A percentile compares a stretch with the other conserved stretches of the same genome.
Conservation (phyloP, 2,113 vertebrate species). For the Hemiscyllium ocellatum region DNA sequence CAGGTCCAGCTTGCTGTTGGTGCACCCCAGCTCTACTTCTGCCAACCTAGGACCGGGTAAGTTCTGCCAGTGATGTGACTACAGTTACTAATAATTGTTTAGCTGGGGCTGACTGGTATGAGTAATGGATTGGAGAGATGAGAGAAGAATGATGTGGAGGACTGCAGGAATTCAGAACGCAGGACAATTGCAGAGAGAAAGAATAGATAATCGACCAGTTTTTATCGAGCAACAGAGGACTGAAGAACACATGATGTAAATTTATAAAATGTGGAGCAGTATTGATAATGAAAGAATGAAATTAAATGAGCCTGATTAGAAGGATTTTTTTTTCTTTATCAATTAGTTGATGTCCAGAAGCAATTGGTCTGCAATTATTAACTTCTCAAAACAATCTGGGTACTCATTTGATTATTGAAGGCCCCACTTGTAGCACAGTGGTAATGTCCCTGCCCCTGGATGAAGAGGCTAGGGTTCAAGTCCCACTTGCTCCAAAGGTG, state of each 20-base stretch:
- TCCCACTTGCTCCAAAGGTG: too few relatives aligned
- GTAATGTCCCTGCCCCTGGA: too few relatives aligned
- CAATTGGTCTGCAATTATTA: neutral
- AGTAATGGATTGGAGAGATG: neutral
- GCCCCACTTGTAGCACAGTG: too few relatives aligned
- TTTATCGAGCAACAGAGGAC: neutral
- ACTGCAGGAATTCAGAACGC: neutral
- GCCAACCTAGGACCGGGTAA: too few relatives aligned
- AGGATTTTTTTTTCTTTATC: neutral
- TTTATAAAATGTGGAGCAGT: neutral
- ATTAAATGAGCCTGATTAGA: neutral
- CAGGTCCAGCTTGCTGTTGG: too few relatives aligned
- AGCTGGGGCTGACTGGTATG: neutral
- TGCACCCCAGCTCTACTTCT: too few relatives aligned
- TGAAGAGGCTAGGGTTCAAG: too few relatives aligned
- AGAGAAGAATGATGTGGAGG: neutral
- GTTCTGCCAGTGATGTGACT: neutral
- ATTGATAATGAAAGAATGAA: neutral
- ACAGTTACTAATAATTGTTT: neutral
- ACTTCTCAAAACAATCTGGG: neutral
- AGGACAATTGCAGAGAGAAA: neutral
- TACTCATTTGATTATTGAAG: neutral
- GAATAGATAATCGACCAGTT: neutral
- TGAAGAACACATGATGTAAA: neutral
- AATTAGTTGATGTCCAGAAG: neutral